phyloP scores from a whole-genome alignment of 37 sponge, comb jelly and placozoan genomes.

The Axinella damicornis region DNA sequence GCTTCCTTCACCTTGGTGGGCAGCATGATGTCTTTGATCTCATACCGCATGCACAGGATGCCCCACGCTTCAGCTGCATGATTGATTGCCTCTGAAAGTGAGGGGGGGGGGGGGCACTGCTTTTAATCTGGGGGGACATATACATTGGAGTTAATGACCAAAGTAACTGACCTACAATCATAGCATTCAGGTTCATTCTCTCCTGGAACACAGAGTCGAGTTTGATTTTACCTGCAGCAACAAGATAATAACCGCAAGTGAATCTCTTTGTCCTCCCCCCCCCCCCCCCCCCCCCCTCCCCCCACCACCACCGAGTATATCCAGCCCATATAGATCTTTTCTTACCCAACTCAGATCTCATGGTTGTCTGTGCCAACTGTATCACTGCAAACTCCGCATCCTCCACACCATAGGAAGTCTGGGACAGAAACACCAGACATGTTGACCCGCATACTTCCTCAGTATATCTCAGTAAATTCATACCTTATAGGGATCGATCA shows the following conservation, averaged over 20 bases:
- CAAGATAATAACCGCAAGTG: too few species aligned
- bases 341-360: constrained; percentile 96
- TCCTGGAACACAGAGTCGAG: constrained; percentile 97
- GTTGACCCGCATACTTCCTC: too few species aligned
- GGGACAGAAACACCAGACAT: not conserved
- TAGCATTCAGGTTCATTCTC: constrained; percentile 82
- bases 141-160: too few species aligned
- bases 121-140: too few species aligned
- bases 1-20: constrained; percentile 98
- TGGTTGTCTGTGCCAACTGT: constrained; percentile 98
- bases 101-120: not conserved
- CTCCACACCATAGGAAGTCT: constrained; percentile 98
- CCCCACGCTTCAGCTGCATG: constrained; percentile 97
- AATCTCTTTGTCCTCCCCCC: not conserved
- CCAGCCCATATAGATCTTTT: too few species aligned
- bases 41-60: constrained; percentile 94
- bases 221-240: constrained; percentile 79
- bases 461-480: not conserved
- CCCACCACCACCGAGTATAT: too few species aligned
- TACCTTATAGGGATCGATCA: constrained; percentile 88
- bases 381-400: constrained; percentile 95
- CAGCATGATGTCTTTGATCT: constrained; percentile 93
- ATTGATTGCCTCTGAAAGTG: constrained; percentile 91
- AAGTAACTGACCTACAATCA: constrained; percentile 89
- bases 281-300: not conserved